These are phyloP conservation scores for Arizona elegans DNA, from an alignment of 2,113 vertebrate species.

Conservation along the genomic window DNA sequence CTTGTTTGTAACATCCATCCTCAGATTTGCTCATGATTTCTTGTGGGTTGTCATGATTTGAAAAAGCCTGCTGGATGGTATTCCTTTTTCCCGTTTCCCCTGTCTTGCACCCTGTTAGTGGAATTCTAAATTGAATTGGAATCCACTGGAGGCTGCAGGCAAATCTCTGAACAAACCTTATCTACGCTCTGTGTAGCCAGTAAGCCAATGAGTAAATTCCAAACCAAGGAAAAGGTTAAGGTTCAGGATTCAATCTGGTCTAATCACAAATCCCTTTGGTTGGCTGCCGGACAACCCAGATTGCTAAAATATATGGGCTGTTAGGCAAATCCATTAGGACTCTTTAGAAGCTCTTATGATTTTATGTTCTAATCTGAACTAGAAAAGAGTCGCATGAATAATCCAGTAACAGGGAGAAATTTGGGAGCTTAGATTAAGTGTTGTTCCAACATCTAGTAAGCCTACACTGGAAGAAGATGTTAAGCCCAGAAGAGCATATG, in stretches of 20 bases:
- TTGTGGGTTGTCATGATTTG: background rate
- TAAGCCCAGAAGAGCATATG: slow-evolving; percentile 25
- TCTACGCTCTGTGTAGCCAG: background rate
- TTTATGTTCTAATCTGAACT: background rate
- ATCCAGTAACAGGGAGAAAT: background rate
- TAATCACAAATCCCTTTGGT: background rate
- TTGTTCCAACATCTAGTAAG: background rate
- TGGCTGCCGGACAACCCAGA: background rate
- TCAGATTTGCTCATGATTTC: background rate
- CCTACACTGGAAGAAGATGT: background rate
- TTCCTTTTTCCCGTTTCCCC: background rate
- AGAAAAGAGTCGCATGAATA: background rate
- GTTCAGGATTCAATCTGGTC: background rate
- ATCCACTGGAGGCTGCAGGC: background rate
- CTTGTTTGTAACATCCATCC: background rate
- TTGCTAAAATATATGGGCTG: background rate
- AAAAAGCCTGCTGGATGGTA: background rate
- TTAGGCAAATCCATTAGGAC: background rate
- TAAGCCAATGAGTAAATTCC: background rate
- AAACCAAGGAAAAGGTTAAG: background rate
- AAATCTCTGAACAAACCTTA: background rate
- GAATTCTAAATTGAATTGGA: background rate
- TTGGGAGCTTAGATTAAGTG: background rate
- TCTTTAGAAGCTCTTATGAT: background rate
- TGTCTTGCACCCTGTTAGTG: too few relatives aligned